Conservation (phyloP, 2,888 invertebrate genomes). For the Agapostemon virescens region DNA sequence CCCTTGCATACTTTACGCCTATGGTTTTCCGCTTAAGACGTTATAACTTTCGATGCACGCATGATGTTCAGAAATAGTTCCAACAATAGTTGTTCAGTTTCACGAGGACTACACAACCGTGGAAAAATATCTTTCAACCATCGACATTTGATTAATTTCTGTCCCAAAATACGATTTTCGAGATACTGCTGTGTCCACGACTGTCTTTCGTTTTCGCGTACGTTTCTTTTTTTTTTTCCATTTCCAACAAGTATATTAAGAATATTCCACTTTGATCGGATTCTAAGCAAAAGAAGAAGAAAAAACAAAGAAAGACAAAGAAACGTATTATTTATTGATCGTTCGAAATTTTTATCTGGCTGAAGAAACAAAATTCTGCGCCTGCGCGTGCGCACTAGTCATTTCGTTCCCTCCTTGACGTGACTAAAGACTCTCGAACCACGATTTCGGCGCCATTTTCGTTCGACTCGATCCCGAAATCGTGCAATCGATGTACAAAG, state of each 20-base stretch:
- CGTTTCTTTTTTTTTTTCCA: not conserved
- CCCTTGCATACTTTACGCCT: not conserved
- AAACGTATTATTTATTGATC: not conserved
- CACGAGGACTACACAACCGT: no score
- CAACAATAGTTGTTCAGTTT: not conserved
- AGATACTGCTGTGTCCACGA: not conserved
- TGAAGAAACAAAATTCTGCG: slow-evolving; percentile 20
- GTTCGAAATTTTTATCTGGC: not conserved
- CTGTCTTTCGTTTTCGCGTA: not conserved
- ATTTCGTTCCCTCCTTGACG: slow-evolving; percentile 42
- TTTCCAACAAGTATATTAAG: not conserved
- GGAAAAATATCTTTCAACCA: not conserved
- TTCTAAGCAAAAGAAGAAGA: not conserved
- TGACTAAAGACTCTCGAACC: slow-evolving; percentile 10
- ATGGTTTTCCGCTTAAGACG: not conserved
- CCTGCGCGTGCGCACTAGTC: slow-evolving; percentile 44
- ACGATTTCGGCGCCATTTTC: slow-evolving; percentile 11
- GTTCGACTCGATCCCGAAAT: slow-evolving; percentile 22
- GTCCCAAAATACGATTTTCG: not conserved
- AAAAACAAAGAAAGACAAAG: not conserved
- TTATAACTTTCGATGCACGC: not conserved
- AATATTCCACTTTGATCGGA: not conserved
- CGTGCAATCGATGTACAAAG: slow-evolving; percentile 59
- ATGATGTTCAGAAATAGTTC: not conserved
- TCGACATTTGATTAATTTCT: not conserved